Conservation (phyloP, 2,888 invertebrate genomes). For the Metellina segmentata region DNA sequence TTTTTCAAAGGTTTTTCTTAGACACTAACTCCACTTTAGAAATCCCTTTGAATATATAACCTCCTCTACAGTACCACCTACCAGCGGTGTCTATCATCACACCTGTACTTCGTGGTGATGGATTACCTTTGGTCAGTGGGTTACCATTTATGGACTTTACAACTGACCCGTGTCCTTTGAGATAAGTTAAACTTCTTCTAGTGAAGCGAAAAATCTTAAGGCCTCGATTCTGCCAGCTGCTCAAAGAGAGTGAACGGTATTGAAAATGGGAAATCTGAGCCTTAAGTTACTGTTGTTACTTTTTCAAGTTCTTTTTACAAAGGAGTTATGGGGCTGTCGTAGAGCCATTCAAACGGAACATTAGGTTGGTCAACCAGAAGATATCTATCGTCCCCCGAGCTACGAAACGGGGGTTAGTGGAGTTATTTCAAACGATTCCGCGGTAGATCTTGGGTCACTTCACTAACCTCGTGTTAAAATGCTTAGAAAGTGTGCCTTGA, state of each 20-base stretch:
- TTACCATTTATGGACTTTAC: neutral
- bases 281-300: neutral
- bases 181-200: neutral
- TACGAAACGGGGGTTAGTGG: neutral
- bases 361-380: neutral
- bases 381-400: neutral
- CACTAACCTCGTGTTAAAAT: neutral
- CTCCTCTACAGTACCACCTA: too few species aligned
- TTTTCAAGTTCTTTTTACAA: neutral
- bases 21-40: too few species aligned
- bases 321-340: neutral
- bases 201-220: neutral
- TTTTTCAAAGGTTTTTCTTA: too few species aligned
- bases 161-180: neutral
- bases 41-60: too few species aligned
- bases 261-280: neutral
- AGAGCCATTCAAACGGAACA: neutral
- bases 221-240: neutral
- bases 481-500: neutral
- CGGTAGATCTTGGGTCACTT: neutral
- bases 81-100: neutral
- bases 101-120: neutral
- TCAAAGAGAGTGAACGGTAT: neutral
- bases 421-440: neutral
- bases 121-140: neutral